Evolutionary conservation across 2,888 invertebrate genomes (phyloP), one percentile per base, ranked within the genome.

Genomic region (Aspidiotus destructor): DNA sequence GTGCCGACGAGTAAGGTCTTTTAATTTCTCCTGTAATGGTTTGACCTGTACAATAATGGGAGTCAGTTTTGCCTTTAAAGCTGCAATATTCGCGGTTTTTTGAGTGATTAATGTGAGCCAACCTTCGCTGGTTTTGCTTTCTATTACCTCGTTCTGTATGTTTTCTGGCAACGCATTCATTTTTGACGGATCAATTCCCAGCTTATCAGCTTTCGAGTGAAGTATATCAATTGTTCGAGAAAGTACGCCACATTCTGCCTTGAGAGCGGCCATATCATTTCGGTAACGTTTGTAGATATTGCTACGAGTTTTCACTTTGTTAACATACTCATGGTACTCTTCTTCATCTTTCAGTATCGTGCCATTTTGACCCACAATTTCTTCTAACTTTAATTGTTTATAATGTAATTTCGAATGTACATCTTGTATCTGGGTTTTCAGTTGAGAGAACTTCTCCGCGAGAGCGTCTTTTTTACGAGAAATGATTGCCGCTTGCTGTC

Each of bases 311-410:
- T 92, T 83, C 71, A 93, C 79, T 73, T 87, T 86, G 75, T 86
- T 86, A 15, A 93, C 88, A 77, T 92, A 92, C 73, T 86, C 84
- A 77, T 92, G 91, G 75, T 92, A 84, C 79, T 92, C 89, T 71
- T 90, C 90, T 13, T 48, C 54, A 41, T 89, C 90, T 73, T 87
- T 83, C 28, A 89, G 80, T 17, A 87, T 83, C 69, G 85, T 84
- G 70, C 86, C 86, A 69, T 85, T 85, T 71, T 87, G 87, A 5
- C 87, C 87, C 57, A 79, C 80, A 44, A 77, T 70, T 64, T 77
- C 76, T 71, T 77, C 75, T 48, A 81, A 75, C 55, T 79, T 75
- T 3, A 76, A 76, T 71, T 78, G 76, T 73, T 81, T 82, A 71
- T 80, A 79, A 71, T 74, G 70, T 7, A 72, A 60, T 40, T 67